Base-by-base conservation (phyloP, 2,888 invertebrate genomes). In the Plagodis dolabraria region DNA sequence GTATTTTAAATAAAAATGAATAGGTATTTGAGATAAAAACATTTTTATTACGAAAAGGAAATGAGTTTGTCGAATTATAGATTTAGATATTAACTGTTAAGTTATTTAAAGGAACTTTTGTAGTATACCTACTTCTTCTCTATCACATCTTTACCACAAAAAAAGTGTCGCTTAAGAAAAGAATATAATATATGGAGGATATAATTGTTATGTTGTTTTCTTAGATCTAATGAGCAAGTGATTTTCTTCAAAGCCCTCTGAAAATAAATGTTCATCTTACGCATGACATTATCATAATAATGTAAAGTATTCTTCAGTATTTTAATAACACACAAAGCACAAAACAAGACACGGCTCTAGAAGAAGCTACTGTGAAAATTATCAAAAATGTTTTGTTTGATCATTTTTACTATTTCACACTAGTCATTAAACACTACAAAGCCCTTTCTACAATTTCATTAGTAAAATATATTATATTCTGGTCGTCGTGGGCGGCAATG, bases 401-500 rank as follows among this genome's bases (percentile, higher is more conserved):
- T 61, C 60, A 61, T 53, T 61, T 60, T 61, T 61, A 61, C 48
- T 42, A 52, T 42, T 44, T n/a, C 4, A 60, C 46, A 53, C 44
- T 42, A 45, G 56, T 48, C 56, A 36, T 60, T 56, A 60, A 55
- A 55, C 52, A 57, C 47, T 48, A 61, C 60, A 56, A 61, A 61
- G 56, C 60, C 60, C 49, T 61, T 61, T 57, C 56, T 61, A 57
- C 49, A 33, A 57, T 61, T 61, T 61, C 60, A 61, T 61, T 57
- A 61, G 45, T 53, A 33, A 48, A 47, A 59, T 47, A 59, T 47
- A 35, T 34, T 50, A 55, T 54, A 47, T 47, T 50, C 51, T 33
- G 33, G 40, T 47, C 54, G 2, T 57, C 55, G 68, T 67, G 62
- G 65, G 63, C 53, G 67, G 47, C 53, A 47, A 59, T 46, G 54